Conservation (phyloP, 2,797 vertebrate species). For the Numenius phaeopus region DNA sequence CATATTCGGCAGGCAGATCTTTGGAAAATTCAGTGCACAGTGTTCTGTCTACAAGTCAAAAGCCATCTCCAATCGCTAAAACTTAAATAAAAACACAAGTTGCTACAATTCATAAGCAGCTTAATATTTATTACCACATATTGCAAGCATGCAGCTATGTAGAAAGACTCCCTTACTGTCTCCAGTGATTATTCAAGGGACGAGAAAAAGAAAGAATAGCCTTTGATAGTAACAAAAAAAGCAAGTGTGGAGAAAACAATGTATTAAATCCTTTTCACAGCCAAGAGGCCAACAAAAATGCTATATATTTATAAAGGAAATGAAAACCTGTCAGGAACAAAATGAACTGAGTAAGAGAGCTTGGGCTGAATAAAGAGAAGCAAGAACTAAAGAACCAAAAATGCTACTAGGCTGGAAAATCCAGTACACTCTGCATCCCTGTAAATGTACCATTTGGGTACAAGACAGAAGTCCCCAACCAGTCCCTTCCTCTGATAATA, state of each 20-base stretch:
- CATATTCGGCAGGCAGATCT: constrained; percentile 5
- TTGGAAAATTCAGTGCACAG: background rate
- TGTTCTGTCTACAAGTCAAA: constrained; percentile 47
- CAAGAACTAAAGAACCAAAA: constrained; percentile 34
- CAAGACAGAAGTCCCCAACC: background rate
- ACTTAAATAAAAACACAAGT: constrained; percentile 58
- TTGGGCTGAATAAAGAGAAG: constrained; percentile 56
- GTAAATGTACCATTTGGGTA: accelerated
- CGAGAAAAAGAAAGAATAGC: constrained; percentile 17
- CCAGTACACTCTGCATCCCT: background rate
- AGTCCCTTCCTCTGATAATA: background rate
- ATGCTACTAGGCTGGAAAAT: background rate
- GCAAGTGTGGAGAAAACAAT: constrained; percentile 59
- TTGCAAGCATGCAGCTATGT: constrained; percentile 11
- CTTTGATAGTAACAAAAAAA: constrained; percentile 55
- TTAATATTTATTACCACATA: constrained; percentile 60
- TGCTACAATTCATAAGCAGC: constrained; percentile 56
- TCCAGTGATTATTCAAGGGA: constrained; percentile 56
- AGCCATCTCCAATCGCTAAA: constrained; percentile 55
- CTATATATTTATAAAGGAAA: constrained; percentile 76
- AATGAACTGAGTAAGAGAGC: constrained; percentile 68
- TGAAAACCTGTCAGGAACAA: constrained; percentile 71
- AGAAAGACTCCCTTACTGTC: constrained; percentile 37
- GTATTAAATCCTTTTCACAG: constrained; percentile 71
- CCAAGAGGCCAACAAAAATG: constrained; percentile 69